A percentile compares a stretch with the other conserved stretches of the same genome.
These are phyloP conservation scores for Temnopleurus reevesii DNA, from an alignment of 53 echinoderm and acorn worm species.

Conservation along the genomic window DNA sequence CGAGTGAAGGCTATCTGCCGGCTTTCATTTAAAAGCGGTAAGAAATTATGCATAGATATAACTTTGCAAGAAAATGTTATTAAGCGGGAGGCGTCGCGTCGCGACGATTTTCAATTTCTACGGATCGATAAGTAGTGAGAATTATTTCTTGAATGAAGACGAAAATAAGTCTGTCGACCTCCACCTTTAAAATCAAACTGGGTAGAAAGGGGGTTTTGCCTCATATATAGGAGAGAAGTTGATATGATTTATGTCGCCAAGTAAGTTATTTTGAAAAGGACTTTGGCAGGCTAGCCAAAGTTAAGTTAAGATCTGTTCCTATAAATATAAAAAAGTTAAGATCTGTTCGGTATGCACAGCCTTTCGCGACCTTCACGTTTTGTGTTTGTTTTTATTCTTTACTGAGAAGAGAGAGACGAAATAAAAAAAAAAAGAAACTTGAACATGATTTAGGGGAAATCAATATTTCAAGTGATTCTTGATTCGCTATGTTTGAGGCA, in stretches of 20 bases:
- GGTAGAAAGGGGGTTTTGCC: background rate
- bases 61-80: no score
- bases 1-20: no score
- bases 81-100: background rate
- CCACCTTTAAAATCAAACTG: background rate
- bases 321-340: background rate
- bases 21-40: no score
- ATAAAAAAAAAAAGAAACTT: background rate
- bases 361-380: background rate
- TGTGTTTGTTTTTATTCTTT: no score
- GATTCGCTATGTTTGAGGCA: background rate
- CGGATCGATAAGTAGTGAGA: background rate
- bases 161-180: background rate
- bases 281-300: background rate
- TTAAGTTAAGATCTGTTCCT: background rate
- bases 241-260: background rate
- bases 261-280: background rate
- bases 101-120: background rate
- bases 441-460: background rate
- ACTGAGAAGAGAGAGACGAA: background rate
- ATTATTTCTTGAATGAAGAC: background rate
- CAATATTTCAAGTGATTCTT: constrained; percentile 1
- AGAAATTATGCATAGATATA: no score
- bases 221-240: background rate
- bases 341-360: background rate